Evolutionary conservation across 2,888 invertebrate species (phyloP).

Genomic region (Cataglyphis livida): DNA sequence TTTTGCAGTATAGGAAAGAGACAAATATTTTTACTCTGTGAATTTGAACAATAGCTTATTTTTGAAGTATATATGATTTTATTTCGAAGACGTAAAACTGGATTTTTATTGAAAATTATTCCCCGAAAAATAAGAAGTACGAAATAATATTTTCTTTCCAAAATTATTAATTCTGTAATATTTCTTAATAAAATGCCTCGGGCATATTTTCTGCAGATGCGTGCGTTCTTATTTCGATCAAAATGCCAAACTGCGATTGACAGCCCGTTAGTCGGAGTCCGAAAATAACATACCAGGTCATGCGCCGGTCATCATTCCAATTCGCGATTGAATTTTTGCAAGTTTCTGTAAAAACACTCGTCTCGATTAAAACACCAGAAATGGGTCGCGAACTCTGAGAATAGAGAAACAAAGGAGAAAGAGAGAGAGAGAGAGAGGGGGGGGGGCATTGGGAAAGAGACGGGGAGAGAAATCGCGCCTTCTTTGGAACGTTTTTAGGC

Average conservation of each 20-base stretch:
- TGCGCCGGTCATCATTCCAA: background rate
- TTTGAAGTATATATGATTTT: background rate
- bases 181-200: background rate
- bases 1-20: background rate
- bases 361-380: conserved; percentile 5
- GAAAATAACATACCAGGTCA: conserved; percentile 11
- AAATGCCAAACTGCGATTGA: conserved; percentile 12
- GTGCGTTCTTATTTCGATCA: conserved; percentile 3
- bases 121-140: background rate
- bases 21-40: background rate
- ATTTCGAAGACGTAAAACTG: background rate
- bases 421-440: background rate
- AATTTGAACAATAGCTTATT: background rate
- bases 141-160: background rate
- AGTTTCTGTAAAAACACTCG: conserved; percentile 11
- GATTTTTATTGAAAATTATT: background rate
- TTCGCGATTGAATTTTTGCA: background rate
- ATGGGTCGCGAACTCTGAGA: conserved; percentile 10
- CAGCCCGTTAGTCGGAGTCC: background rate
- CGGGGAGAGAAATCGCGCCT: conserved; percentile 60
- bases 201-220: background rate
- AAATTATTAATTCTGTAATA: background rate
- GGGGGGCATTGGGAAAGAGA: conserved; percentile 49
- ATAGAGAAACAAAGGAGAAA: conserved; percentile 31
- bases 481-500: conserved; percentile 75